Evolutionary conservation across 2,113 vertebrate species (phyloP).

Genomic region (Melanostigma gelatinosum): DNA sequence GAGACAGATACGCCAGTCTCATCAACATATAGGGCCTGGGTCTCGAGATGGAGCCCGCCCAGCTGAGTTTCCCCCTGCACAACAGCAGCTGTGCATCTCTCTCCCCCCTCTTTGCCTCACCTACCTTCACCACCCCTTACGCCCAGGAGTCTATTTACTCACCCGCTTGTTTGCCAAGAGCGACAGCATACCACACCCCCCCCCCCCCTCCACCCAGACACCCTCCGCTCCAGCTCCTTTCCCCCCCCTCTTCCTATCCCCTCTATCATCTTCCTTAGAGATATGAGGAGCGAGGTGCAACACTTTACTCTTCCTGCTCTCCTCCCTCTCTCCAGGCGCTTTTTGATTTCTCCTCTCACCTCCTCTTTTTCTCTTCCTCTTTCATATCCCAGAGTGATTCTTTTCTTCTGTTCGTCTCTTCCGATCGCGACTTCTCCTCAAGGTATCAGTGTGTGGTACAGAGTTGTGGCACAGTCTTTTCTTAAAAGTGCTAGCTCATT

Average conservation of each 20-base stretch:
- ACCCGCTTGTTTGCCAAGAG: slow-evolving; percentile 81
- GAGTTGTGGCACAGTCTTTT: slow-evolving; percentile 80
- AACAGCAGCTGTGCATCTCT: slow-evolving; percentile 58
- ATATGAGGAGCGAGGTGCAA: slow-evolving; percentile 81
- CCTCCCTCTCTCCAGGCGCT: slow-evolving; percentile 80
- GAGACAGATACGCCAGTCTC: slow-evolving; percentile 66
- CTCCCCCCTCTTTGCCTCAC: slow-evolving; percentile 52
- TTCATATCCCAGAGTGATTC: slow-evolving; percentile 81
- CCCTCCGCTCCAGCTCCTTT: slow-evolving; percentile 51
- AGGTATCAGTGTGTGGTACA: slow-evolving; percentile 83
- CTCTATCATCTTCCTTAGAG: slow-evolving; percentile 84
- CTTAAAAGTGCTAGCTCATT: slow-evolving; percentile 87
- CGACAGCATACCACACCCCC: slow-evolving; percentile 73
- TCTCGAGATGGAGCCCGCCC: slow-evolving; percentile 72
- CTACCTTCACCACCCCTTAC: slow-evolving; percentile 70
- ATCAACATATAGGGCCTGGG: slow-evolving; percentile 74
- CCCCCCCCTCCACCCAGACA: slow-evolving; percentile 59
- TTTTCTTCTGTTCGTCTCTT: slow-evolving; percentile 79
- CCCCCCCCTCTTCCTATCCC: slow-evolving; percentile 66
- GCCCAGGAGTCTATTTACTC: slow-evolving; percentile 83
- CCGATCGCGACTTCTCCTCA: slow-evolving; percentile 83
- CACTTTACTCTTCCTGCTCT: slow-evolving; percentile 81
- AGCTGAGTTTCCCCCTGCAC: slow-evolving; percentile 78
- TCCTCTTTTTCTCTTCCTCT: slow-evolving; percentile 75
- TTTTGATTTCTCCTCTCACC: slow-evolving; percentile 84